These are phyloP conservation scores for Tethya wilhelma DNA, from an alignment of 37 sponge, comb jelly and placozoan genomes.

Conservation along the genomic window DNA sequence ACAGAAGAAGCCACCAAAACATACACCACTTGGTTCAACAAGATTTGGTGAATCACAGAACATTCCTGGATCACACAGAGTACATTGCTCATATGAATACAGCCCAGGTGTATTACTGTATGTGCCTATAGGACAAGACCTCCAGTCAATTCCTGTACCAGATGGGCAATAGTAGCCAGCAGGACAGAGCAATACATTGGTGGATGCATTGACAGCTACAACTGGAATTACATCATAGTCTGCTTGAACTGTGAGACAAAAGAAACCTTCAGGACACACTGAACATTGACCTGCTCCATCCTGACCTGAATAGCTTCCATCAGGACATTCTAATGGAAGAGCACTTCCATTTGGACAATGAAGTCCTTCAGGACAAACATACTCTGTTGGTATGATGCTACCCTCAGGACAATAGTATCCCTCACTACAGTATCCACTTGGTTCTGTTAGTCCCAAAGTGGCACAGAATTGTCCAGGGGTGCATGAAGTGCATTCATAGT, in stretches of 20 bases:
- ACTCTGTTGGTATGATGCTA: not conserved
- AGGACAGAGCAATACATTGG: not conserved
- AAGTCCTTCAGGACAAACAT: not conserved
- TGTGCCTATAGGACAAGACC: conserved; percentile 7
- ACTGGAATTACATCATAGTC: too few species aligned
- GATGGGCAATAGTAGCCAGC: not conserved
- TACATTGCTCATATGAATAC: not conserved
- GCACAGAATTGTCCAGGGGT: not conserved
- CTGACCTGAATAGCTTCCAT: not conserved
- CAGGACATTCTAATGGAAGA: not conserved
- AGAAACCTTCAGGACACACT: not conserved
- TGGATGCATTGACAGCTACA: not conserved
- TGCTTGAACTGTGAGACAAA: not conserved
- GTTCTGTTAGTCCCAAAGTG: not conserved
- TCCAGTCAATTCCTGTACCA: conserved; percentile 9
- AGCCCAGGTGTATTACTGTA: conserved; percentile 5
- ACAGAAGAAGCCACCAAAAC: not conserved
- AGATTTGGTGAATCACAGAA: not conserved
- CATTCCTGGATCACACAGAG: not conserved
- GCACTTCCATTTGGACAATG: conserved; percentile 8
- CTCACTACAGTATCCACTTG: too few species aligned
- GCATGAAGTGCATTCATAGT: not conserved
- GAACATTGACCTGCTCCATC: not conserved
- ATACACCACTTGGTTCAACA: not conserved
- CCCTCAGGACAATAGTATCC: conserved; percentile 15